A percentile compares a stretch with the other conserved stretches of the same genome.
Conservation (phyloP, 2,113 vertebrate species). For the Calidris pygmaea region DNA sequence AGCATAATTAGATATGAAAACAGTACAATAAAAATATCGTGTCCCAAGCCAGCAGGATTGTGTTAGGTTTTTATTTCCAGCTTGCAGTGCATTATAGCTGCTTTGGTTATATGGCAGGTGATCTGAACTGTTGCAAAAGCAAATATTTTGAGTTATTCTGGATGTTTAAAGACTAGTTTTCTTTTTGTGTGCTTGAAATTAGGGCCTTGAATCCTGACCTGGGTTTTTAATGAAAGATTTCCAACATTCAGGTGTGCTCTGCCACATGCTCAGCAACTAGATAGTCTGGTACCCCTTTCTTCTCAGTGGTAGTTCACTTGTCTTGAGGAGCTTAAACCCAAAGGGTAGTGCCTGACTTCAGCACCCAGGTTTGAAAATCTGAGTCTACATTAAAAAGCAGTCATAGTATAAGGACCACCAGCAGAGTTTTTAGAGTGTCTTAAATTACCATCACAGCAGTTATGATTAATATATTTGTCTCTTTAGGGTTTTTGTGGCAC, state of each 20-base stretch:
- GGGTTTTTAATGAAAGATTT: not conserved
- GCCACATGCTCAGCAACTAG: not conserved
- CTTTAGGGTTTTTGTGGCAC: constrained; percentile 55
- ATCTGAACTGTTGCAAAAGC: constrained; percentile 46
- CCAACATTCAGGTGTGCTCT: not conserved
- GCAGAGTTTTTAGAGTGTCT: constrained; percentile 12
- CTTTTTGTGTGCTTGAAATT: not conserved
- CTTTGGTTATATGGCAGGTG: constrained; percentile 25
- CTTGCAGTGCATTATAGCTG: not conserved
- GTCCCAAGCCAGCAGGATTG: not conserved
- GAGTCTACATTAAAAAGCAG: not conserved
- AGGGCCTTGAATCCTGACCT: not conserved
- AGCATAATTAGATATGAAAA: constrained; percentile 30
- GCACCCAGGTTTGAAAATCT: not conserved
- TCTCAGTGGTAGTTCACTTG: not conserved
- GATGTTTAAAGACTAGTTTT: not conserved
- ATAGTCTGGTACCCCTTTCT: not conserved
- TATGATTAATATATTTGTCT: constrained; percentile 66
- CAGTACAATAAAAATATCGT: not conserved
- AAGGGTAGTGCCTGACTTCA: not conserved
- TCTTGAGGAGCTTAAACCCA: not conserved
- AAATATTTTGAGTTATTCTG: constrained; percentile 7
- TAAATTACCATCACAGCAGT: constrained; percentile 16
- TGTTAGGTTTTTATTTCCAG: constrained; percentile 1
- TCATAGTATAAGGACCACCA: not conserved